phyloP scores from a whole-genome alignment of 2,113 vertebrate genomes.

The Bufo bufo region DNA sequence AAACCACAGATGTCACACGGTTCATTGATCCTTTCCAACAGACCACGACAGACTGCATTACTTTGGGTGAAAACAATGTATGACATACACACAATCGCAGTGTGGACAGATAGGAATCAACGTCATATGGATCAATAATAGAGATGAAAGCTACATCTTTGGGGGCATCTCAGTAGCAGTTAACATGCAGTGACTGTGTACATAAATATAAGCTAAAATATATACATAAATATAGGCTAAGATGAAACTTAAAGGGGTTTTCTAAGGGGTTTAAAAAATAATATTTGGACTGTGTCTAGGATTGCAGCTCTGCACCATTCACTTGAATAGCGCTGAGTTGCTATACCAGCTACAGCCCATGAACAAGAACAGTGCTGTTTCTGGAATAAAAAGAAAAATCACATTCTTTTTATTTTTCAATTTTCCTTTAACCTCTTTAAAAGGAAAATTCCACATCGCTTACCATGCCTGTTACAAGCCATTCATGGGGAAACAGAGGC shows the following conservation, averaged over 20 bases:
- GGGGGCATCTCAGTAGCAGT: neutral
- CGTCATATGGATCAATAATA: neutral
- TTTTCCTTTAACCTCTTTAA: neutral
- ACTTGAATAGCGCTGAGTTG: neutral
- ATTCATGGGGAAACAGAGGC: neutral
- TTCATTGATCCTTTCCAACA: slow-evolving; percentile 8
- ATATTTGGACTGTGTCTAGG: too few species aligned
- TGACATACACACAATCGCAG: neutral
- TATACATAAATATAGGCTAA: too few species aligned
- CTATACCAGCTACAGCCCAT: neutral
- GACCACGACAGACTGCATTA: neutral
- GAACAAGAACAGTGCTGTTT: neutral
- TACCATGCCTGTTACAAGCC: neutral
- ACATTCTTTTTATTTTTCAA: neutral
- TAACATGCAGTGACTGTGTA: neutral
- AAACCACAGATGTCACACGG: slow-evolving; percentile 1
- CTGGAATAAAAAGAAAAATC: neutral
- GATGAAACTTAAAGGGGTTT: too few species aligned
- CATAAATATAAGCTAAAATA: neutral
- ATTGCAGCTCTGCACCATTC: neutral
- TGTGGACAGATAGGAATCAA: neutral
- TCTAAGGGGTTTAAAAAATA: too few species aligned
- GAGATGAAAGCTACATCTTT: neutral
- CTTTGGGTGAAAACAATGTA: neutral
- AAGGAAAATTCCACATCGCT: neutral